Conservation (phyloP, 2,113 vertebrate species). For the Aptenodytes forsteri region DNA sequence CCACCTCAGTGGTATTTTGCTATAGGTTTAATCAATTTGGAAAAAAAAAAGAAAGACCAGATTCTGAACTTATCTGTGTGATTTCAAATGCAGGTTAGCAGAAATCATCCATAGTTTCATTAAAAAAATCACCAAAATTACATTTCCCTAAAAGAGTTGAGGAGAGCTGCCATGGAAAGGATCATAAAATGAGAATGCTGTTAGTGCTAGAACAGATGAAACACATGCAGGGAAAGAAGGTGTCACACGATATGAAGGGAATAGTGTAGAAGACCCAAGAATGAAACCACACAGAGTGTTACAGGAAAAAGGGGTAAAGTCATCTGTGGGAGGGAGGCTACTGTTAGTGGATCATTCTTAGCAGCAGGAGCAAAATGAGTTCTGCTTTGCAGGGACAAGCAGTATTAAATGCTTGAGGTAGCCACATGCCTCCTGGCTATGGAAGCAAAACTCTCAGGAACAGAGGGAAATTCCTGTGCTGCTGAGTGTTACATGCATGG, state of each 20-base stretch:
- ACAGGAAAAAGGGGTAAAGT: neutral
- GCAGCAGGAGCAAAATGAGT: neutral
- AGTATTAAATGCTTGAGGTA: neutral
- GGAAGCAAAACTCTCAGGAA: neutral
- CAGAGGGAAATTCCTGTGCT: neutral
- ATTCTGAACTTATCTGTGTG: neutral
- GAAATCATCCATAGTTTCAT: neutral
- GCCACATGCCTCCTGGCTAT: neutral
- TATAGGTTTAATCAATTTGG: neutral
- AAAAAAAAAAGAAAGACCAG: neutral
- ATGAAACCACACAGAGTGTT: neutral
- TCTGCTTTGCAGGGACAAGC: neutral
- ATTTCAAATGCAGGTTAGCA: neutral
- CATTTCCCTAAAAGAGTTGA: neutral
- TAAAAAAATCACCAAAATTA: neutral
- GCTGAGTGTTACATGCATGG: neutral
- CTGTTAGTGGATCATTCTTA: neutral
- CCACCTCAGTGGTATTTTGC: neutral
- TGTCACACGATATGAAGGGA: neutral
- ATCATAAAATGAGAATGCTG: neutral
- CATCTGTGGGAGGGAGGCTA: neutral
- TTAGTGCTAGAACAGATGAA: neutral
- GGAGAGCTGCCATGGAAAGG: neutral
- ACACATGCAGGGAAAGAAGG: neutral
- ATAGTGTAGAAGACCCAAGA: neutral